A percentile compares a stretch with the other conserved stretches of the same genome.
These are phyloP conservation scores for Protula sp. DNA, from an alignment of 2,888 invertebrate genomes.

Conservation along the genomic window DNA sequence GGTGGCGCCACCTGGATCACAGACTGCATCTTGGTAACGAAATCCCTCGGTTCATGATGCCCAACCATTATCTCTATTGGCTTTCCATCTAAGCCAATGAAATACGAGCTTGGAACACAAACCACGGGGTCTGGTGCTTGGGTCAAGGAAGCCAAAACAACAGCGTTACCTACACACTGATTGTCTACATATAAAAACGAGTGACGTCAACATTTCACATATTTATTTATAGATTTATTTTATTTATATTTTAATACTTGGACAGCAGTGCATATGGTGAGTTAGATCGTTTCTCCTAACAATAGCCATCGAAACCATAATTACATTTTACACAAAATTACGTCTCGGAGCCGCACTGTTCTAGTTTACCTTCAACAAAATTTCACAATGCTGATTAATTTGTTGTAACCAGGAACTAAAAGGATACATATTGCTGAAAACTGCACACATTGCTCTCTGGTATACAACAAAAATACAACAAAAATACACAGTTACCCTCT, in stretches of 20 bases:
- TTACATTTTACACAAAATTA: no score
- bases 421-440: slow-evolving; percentile 84
- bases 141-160: slow-evolving; percentile 14
- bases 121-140: slow-evolving; percentile 52
- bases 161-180: not conserved
- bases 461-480: slow-evolving; percentile 26
- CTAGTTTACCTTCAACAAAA: no score
- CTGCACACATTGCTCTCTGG: slow-evolving; percentile 67
- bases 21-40: slow-evolving; percentile 61
- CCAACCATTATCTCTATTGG: slow-evolving; percentile 75
- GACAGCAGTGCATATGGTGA: no score
- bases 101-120: slow-evolving; percentile 68
- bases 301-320: no score
- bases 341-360: no score
- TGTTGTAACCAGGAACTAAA: no score
- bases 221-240: no score
- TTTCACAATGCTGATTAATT: no score
- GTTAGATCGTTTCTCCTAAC: no score
- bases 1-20: slow-evolving; percentile 43
- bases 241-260: no score
- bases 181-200: no score
- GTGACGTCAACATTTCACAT: no score
- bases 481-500: not conserved
- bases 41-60: slow-evolving; percentile 60
- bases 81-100: slow-evolving; percentile 75